phyloP scores from a whole-genome alignment of 1,140 invertebrate genomes.

The Teleopsis dalmanni region DNA sequence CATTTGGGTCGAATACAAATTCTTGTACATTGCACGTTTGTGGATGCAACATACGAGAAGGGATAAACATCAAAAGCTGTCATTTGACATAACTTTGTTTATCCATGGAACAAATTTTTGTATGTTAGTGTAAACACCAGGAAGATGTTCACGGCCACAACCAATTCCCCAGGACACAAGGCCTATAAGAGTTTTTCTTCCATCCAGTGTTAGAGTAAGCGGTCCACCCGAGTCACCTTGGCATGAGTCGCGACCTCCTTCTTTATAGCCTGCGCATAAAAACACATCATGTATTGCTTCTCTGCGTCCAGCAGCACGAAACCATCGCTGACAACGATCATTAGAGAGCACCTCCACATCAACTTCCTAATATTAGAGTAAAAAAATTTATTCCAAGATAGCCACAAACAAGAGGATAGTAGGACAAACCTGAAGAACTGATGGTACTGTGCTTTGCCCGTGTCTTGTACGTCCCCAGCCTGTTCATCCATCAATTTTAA shows the following conservation, averaged over 20 bases:
- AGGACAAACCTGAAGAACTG: constrained; percentile 55
- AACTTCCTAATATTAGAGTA: constrained; percentile 50
- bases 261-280: constrained; percentile 85
- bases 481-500: too few species aligned
- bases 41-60: not conserved
- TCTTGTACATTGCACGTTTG: constrained; percentile 3
- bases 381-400: too few species aligned
- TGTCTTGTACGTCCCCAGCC: constrained; percentile 84
- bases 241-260: constrained; percentile 49
- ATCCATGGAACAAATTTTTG: constrained; percentile 91
- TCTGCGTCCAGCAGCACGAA: constrained; percentile 74
- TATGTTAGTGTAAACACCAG: constrained; percentile 85
- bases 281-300: constrained; percentile 92
- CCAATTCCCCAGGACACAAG: constrained; percentile 88
- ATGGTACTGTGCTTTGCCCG: constrained; percentile 71
- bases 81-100: constrained; percentile 62
- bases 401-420: not conserved
- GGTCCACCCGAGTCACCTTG: constrained; percentile 72
- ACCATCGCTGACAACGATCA: constrained; percentile 85
- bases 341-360: constrained; percentile 87
- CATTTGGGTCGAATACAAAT: constrained; percentile 5
- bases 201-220: constrained; percentile 71
- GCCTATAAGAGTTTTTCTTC: constrained; percentile 74
- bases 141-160: constrained; percentile 80
- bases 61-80: constrained; percentile 35